These are phyloP conservation scores for Calypte anna DNA, from an alignment of 2,113 vertebrate species.

Conservation along the genomic window DNA sequence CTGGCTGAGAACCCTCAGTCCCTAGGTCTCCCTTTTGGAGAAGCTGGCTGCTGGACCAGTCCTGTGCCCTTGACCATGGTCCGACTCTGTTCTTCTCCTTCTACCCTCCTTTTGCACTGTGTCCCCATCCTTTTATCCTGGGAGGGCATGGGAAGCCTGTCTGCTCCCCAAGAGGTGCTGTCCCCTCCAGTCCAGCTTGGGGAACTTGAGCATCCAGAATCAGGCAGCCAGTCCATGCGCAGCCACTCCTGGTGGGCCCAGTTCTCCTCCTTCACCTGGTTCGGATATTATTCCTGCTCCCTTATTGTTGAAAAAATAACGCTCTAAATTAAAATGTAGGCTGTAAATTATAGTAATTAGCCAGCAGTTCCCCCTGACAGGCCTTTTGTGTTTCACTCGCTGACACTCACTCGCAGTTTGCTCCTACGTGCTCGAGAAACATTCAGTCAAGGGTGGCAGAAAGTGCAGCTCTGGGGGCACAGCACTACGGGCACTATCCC, in stretches of 20 bases:
- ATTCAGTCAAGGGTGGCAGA: neutral
- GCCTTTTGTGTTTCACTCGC: slow-evolving; percentile 56
- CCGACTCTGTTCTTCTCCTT: neutral
- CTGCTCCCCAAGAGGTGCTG: neutral
- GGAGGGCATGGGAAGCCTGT: neutral
- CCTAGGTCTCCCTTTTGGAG: neutral
- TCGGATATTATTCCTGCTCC: slow-evolving; percentile 47
- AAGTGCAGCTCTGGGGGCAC: neutral
- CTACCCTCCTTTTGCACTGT: neutral
- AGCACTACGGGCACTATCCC: neutral
- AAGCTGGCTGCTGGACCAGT: fast-evolving
- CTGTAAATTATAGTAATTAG: slow-evolving; percentile 63
- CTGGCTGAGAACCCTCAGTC: neutral
- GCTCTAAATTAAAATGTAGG: slow-evolving; percentile 59
- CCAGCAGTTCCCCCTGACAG: slow-evolving; percentile 56
- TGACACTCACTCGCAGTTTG: slow-evolving; percentile 39
- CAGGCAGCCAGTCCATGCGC: neutral
- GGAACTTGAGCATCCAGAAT: fast-evolving
- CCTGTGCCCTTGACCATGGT: neutral
- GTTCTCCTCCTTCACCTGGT: slow-evolving; percentile 19
- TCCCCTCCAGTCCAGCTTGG: fast-evolving
- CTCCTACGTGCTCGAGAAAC: neutral
- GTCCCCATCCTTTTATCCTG: neutral
- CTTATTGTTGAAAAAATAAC: slow-evolving; percentile 63
- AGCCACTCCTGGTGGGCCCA: neutral